A percentile compares a stretch with the other conserved stretches of the same genome.
Conservation (phyloP, 2,888 invertebrate genomes). For the Pecten maximus region DNA sequence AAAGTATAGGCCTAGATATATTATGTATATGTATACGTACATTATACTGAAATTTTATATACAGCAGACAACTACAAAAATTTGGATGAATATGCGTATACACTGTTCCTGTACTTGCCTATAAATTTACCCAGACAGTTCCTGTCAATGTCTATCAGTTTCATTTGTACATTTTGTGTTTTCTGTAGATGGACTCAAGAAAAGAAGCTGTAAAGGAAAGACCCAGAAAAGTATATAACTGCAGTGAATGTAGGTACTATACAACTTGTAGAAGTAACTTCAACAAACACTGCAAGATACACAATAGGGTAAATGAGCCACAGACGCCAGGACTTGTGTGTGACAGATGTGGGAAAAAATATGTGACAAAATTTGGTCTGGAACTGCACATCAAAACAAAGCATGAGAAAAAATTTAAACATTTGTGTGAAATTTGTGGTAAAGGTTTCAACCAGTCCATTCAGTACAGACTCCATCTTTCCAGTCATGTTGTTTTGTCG, state of each 20-base stretch:
- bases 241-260: neutral
- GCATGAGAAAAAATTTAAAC: neutral
- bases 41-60: neutral
- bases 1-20: no score
- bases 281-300: neutral
- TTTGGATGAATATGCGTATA: neutral
- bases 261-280: neutral
- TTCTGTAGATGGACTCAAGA: neutral
- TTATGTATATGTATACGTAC: neutral
- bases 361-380: neutral
- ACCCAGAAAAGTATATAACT: neutral
- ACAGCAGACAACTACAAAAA: neutral
- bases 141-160: neutral
- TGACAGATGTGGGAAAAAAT: neutral
- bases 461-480: neutral
- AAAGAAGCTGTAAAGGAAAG: neutral
- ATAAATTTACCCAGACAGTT: neutral
- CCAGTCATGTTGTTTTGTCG: neutral
- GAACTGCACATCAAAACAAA: neutral
- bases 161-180: no score
- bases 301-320: neutral
- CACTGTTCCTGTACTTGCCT: no score
- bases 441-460: neutral
- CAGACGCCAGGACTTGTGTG: neutral
- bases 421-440: neutral